A percentile compares a stretch with the other conserved stretches of the same genome.
These are phyloP conservation scores for Aspidiotus destructor DNA, from an alignment of 2,888 invertebrate species.

Conservation along the genomic window DNA sequence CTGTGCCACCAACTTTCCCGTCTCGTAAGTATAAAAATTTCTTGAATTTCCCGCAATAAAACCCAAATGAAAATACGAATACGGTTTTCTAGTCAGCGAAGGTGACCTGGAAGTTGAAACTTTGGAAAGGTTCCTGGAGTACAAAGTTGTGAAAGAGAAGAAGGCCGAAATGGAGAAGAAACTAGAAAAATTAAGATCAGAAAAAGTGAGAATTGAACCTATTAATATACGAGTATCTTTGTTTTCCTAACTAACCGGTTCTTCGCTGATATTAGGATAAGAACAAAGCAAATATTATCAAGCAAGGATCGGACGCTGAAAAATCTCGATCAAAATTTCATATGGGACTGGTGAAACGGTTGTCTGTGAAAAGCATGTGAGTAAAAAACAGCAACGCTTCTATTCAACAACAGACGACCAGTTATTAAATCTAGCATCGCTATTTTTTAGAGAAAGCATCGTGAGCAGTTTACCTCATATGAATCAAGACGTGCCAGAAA, in stretches of 20 bases:
- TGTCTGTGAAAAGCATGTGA: conserved; percentile 71
- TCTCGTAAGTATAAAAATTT: too few species aligned
- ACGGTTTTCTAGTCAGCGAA: conserved; percentile 42
- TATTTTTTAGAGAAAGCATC: conserved; percentile 16
- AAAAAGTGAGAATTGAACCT: conserved; percentile 47
- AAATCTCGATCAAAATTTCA: conserved; percentile 36
- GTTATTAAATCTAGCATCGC: not conserved
- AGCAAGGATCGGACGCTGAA: conserved; percentile 41
- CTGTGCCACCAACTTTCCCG: too few species aligned
- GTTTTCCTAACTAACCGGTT: not conserved
- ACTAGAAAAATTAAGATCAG: conserved; percentile 70
- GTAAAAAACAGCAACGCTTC: conserved; percentile 40
- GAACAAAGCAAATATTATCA: conserved; percentile 21
- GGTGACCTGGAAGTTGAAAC: conserved; percentile 60
- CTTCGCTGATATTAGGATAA: conserved; percentile 17
- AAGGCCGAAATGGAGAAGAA: conserved; percentile 77
- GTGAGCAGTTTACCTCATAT: conserved; percentile 12
- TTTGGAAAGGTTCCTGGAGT: conserved; percentile 66
- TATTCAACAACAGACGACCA: not conserved
- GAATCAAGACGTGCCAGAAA: conserved; percentile 39
- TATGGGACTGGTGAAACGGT: conserved; percentile 58
- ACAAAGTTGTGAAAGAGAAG: conserved; percentile 74
- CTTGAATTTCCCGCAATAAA: not conserved
- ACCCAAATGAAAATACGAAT: not conserved
- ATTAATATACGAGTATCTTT: conserved; percentile 2